Evolutionary conservation across 2,113 vertebrate genomes (phyloP), one percentile per base, ranked within the genome.

Genomic region (Psammodynastes pulverulentus): DNA sequence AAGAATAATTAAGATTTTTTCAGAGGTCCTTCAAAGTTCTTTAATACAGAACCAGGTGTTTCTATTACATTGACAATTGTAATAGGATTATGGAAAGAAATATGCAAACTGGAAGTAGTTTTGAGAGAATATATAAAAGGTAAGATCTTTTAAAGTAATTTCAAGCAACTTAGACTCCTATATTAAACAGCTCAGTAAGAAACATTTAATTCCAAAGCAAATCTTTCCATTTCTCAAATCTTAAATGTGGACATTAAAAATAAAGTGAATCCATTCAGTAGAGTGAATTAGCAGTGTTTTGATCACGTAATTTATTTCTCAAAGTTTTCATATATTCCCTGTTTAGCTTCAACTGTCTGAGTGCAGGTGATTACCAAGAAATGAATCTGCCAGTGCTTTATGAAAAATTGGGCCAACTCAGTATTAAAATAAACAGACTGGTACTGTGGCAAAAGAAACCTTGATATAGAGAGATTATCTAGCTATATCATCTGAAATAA

Each of bases 371-470:
- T 92, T 94, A 91, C 43, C 0, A 0, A 23, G 89, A 92, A 95
- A 86, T 21, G 45, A 87, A 62, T 24, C 89, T 72, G 86, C 3
- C 4, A 0, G 5, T 58, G 24, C 21, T 88, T 29, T 15, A 39
- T 89, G 46, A 3, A 91, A 92, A 92, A 0, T 21, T 79, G 4
- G 84, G 26, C 91, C 87, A 89, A 85, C 89, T 45, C 90, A 79
- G 10, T 54, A 26, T 54, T 45, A 53, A 90, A 85, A 84, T 29
- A 39, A 79, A 53, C n/a, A 43, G 4, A 0, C 0, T 93, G 88
- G 86, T 1, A 91, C 91, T 90, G 92, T 92, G 91, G 45, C 89
- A 48, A 53, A 91, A 86, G 91, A 91, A 92, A 93, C 89, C 89
- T 93, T 94, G 56, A 34, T 84, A 29, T 46, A 51, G 45, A 52